Evolutionary conservation across 2,888 invertebrate genomes (phyloP), one percentile per base, ranked within the genome.

Genomic region (Meta bourneti): DNA sequence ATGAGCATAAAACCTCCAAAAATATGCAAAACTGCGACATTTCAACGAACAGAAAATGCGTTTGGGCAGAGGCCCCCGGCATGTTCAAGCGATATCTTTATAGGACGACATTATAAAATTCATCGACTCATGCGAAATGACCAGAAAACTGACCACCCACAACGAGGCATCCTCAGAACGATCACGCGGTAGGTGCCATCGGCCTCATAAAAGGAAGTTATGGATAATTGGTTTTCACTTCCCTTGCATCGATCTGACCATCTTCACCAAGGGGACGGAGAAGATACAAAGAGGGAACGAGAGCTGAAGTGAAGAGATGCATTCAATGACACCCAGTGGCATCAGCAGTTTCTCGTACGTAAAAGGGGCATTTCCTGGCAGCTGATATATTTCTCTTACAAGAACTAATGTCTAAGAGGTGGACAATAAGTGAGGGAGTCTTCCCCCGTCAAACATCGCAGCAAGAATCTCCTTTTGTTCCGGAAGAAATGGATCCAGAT

Each of bases 401-500:
- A 52, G 78, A 19, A 78, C 52, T 78, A 81, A 61, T 81, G 16
- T 61, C 34, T 74, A 20, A 34, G 61, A 34, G 49, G 75, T 74
- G 19, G 84, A 19, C n/a, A 69, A 77, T 20, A 86, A 69, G 72
- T 70, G 78, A 48, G 61, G 19, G 70, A 78, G 84, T 51, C 7
- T 19, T 69, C 49, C 61, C 51, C 69, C 69, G 88, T 81, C 88
- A 88, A 80, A 88, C 80, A 54, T 61, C 79, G 70, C 51, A 61
- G 61, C 51, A 74, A 75, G 51, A 74, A 7, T 74, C 8, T 75
- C 61, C 61, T 69, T 75, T 88, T 88, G 88, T 81, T 88, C 88
- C 49, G 20, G 11, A 34, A 79, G 88, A 81, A 88, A 88, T 88
- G 72, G 81, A 88, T 88, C 88, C 80, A 48, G 88, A 86, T 79